These are phyloP conservation scores for Crotalus horridus DNA, from an alignment of 2,113 vertebrate species.

Conservation along the genomic window DNA sequence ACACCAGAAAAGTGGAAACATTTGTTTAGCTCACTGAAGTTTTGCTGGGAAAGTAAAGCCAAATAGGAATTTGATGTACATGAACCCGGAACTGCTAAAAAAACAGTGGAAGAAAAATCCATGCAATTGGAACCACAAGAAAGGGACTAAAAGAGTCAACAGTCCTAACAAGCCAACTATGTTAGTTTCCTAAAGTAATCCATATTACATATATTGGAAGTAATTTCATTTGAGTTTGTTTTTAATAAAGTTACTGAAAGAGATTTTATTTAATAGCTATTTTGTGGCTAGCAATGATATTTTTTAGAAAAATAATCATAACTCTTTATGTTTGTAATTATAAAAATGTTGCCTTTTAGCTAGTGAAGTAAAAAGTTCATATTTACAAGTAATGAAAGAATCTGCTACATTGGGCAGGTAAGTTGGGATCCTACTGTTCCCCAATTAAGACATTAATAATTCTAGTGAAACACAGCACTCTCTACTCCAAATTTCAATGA, in stretches of 20 bases:
- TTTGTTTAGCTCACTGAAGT: background rate
- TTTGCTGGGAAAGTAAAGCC: background rate
- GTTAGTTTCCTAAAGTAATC: background rate
- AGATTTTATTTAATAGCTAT: background rate
- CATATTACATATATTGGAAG: background rate
- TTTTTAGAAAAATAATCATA: background rate
- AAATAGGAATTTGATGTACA: background rate
- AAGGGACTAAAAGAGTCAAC: background rate
- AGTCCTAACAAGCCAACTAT: background rate
- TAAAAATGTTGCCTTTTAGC: background rate
- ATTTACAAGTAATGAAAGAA: background rate
- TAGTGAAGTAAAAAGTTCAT: background rate
- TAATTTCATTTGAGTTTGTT: background rate
- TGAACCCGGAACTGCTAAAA: background rate
- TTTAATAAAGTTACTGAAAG: background rate
- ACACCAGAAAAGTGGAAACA: background rate
- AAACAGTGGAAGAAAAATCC: background rate
- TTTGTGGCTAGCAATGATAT: background rate
- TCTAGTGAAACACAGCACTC: background rate
- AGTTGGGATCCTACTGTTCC: background rate
- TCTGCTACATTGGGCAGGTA: background rate
- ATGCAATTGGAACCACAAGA: background rate
- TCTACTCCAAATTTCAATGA: background rate
- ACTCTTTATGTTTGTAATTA: background rate
- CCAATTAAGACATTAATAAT: background rate